Evolutionary conservation across 2,113 vertebrate species (phyloP), one percentile per base, ranked within the genome.

Genomic region (Microtus montanus): DNA sequence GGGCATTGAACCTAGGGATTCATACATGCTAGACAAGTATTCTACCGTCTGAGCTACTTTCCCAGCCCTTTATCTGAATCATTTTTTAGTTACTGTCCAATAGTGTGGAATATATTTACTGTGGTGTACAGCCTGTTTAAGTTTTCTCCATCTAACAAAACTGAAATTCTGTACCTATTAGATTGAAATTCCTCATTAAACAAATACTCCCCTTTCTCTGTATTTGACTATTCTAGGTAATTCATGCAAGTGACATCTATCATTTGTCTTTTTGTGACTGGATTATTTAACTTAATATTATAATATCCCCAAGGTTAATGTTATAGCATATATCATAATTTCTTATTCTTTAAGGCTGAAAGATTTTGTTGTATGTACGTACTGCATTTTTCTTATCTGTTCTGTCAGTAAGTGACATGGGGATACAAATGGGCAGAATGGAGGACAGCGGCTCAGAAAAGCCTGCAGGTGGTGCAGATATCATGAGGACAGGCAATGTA

Each of bases 201-300:
- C 30, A 52, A 49, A 12, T 49, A n/a, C 20, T 49, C 11, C 28
- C 33, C 11, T 61, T 26, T 82, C 47, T 85, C 24, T n/a, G 38
- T 49, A 75, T 75, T 89, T 82, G 54, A 68, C 11, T 66, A 49
- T 8, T 33, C 41, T 63, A 28, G 17, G 12, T 84, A 93, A 49
- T 30, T 89, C 41, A 63, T 75, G 20, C 49, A 88, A 91, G 49
- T 80, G 49, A 75, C 75, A 30, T 58, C 35, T 91, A 38, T 47
- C 54, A 38, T 74, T 95, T 94, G 47, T 77, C 66, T 87, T 92
- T 89, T 88, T 85, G 54, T 88, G 90, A 70, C 52, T 85, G 89
- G 64, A n/a, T 87, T 84, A 86, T 93, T 79, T 85, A 38, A 30
- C 52, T 89, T 91, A 54, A 49, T 13, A 35, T 87, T 22, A 35